These are phyloP conservation scores for Brenthis ino DNA, from an alignment of 2,888 invertebrate species.

Conservation along the genomic window DNA sequence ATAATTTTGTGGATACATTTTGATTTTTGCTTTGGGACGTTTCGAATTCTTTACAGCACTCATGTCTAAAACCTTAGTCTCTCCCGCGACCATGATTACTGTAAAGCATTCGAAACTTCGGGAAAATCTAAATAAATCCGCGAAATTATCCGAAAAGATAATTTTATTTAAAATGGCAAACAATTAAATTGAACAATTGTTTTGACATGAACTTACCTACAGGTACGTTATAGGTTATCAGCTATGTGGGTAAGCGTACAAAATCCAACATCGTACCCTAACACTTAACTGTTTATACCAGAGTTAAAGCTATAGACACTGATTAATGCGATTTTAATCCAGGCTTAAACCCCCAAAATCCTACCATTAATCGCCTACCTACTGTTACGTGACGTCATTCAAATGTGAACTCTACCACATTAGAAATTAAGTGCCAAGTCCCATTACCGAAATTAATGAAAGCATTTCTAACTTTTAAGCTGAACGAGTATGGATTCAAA, in stretches of 20 bases:
- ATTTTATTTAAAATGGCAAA: too few species aligned
- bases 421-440: constrained; percentile 49
- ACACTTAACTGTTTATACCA: constrained; percentile 82
- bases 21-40: too few species aligned
- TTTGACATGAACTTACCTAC: not conserved
- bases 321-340: constrained; percentile 88
- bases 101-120: too few species aligned
- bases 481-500: constrained; percentile 72
- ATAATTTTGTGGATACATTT: too few species aligned
- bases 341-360: constrained; percentile 84
- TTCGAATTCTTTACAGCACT: too few species aligned
- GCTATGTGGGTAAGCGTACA: constrained; percentile 54
- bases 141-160: too few species aligned
- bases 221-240: constrained; percentile 3
- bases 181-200: too few species aligned
- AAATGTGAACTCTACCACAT: constrained; percentile 56
- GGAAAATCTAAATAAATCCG: too few species aligned
- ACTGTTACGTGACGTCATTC: constrained; percentile 71
- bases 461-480: constrained; percentile 69
- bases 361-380: constrained; percentile 78
- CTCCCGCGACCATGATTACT: too few species aligned
- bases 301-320: constrained; percentile 83
- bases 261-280: constrained; percentile 73
- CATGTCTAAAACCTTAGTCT: too few species aligned
- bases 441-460: constrained; percentile 41